Evolutionary conservation across 2,113 vertebrate genomes (phyloP).

Genomic region (Gallinago media): DNA sequence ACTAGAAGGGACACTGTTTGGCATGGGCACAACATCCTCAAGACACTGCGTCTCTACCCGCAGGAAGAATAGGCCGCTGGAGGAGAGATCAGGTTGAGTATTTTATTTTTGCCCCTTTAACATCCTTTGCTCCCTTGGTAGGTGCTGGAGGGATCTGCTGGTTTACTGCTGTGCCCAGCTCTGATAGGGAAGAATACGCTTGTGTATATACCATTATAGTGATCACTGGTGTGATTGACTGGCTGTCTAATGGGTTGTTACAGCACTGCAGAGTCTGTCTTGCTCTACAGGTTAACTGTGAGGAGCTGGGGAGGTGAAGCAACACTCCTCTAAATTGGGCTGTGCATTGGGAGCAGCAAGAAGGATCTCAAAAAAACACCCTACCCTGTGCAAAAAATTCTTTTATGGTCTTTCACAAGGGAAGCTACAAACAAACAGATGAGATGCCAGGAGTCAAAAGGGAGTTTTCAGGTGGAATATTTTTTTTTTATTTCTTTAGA

Average conservation of each 20-base stretch:
- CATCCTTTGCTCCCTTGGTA: background rate
- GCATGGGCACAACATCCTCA: background rate
- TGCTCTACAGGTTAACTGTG: constrained; percentile 40
- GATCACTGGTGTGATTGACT: constrained; percentile 28
- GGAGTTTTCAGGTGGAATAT: background rate
- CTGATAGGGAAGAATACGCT: background rate
- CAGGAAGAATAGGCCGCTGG: background rate
- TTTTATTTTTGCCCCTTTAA: background rate
- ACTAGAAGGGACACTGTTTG: background rate
- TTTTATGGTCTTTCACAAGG: background rate
- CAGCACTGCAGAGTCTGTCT: constrained; percentile 22
- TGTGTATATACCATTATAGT: background rate
- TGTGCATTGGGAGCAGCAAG: constrained; percentile 28
- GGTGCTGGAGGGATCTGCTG: background rate
- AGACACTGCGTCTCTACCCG: background rate
- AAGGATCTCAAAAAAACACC: background rate
- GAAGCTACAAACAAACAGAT: background rate
- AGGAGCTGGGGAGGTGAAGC: constrained; percentile 40
- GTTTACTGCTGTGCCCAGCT: background rate
- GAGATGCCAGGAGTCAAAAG: background rate
- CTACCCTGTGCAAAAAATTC: background rate
- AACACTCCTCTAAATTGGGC: constrained; percentile 38
- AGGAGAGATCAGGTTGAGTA: background rate
- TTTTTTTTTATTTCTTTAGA: background rate
- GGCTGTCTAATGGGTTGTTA: constrained; percentile 31